phyloP scores from a whole-genome alignment of 2,888 invertebrate species.

The Agonopterix alstromeriana region DNA sequence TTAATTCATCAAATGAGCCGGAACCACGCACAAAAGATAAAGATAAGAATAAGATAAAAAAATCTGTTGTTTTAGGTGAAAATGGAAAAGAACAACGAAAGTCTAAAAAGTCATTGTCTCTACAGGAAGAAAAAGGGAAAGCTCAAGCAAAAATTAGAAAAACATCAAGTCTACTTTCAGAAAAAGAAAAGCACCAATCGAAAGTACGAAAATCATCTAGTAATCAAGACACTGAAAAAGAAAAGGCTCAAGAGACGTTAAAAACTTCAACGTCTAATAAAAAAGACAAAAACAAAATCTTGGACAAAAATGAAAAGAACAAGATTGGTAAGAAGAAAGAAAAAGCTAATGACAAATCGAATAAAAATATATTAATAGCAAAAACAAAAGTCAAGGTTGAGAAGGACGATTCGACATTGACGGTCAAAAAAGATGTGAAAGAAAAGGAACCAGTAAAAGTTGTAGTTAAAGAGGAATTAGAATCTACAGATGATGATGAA shows the following conservation, averaged over 20 bases:
- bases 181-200: not conserved
- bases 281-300: slow-evolving; percentile 15
- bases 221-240: not conserved
- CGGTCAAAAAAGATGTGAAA: slow-evolving; percentile 34
- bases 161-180: not conserved
- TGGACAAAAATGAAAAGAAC: slow-evolving; percentile 26
- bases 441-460: slow-evolving; percentile 32
- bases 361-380: slow-evolving; percentile 26
- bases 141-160: not conserved
- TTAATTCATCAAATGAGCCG: not conserved
- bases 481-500: slow-evolving; percentile 64
- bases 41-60: not conserved
- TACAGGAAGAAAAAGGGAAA: not conserved
- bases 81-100: slow-evolving; percentile 8
- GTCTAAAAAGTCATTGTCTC: not conserved
- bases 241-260: slow-evolving; percentile 5
- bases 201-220: not conserved
- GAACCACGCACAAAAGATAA: not conserved
- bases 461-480: slow-evolving; percentile 49
- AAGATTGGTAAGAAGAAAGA: slow-evolving; percentile 33
- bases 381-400: slow-evolving; percentile 37
- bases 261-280: not conserved
- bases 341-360: slow-evolving; percentile 31
- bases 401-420: slow-evolving; percentile 21
- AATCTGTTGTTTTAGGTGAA: not conserved